A percentile compares a stretch with the other conserved stretches of the same genome.
These are phyloP conservation scores for Temnopleurus reevesii DNA, from an alignment of 53 echinoderm and acorn worm species.

Conservation along the genomic window DNA sequence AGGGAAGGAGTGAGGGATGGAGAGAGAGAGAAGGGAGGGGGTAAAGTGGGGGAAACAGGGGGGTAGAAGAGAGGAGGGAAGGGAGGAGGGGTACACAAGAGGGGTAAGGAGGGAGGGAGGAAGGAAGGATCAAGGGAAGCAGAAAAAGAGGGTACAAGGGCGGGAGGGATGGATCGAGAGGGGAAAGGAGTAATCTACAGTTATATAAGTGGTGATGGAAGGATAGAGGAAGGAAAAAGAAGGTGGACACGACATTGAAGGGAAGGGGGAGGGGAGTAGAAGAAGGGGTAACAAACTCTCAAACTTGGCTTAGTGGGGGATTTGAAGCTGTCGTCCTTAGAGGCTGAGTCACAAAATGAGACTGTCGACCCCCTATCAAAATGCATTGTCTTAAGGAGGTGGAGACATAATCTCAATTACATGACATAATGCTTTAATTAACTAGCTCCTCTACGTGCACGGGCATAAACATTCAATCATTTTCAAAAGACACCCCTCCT, in stretches of 20 bases:
- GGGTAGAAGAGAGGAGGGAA: background rate
- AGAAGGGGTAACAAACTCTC: background rate
- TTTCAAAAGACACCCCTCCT: background rate
- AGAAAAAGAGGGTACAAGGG: too few species aligned
- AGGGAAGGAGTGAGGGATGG: background rate
- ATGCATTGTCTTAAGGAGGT: background rate
- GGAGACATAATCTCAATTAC: background rate
- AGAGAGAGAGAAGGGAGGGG: background rate
- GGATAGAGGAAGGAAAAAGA: too few species aligned
- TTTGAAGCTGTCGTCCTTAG: background rate
- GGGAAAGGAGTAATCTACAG: too few species aligned
- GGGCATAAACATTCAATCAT: background rate
- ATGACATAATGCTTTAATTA: slow-evolving; percentile 21
- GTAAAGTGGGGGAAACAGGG: background rate
- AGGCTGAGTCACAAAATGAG: background rate
- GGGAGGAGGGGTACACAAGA: background rate
- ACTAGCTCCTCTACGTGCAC: background rate
- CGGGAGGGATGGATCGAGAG: too few species aligned
- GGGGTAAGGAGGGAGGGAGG: too few species aligned
- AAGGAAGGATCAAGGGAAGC: too few species aligned
- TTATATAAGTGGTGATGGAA: too few species aligned
- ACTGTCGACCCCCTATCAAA: background rate
- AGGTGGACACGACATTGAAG: too few species aligned
- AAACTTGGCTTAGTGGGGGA: slow-evolving; percentile 27
- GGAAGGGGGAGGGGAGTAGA: too few species aligned